A percentile compares a stretch with the other conserved stretches of the same genome.
phyloP scores from a whole-genome alignment of 2,888 invertebrate genomes.

The Acleris holmiana region DNA sequence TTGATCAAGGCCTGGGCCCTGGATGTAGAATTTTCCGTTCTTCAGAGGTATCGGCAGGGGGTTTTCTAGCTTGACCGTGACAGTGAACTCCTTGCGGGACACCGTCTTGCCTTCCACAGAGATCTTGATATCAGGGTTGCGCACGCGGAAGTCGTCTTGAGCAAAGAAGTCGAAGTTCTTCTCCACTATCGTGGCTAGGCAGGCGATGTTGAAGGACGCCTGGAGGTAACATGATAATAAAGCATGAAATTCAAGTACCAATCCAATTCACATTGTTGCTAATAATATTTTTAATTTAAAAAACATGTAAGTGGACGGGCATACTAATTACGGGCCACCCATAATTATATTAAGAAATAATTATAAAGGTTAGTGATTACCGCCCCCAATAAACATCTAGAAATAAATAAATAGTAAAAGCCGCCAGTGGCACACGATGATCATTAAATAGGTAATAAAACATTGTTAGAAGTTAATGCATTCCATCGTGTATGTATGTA shows the following conservation, averaged over 20 bases:
- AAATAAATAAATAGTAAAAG: too few species aligned
- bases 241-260: neutral
- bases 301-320: too few species aligned
- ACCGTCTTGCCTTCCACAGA: slow-evolving; percentile 83
- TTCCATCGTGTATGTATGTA: too few species aligned
- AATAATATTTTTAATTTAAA: too few species aligned
- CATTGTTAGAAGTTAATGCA: too few species aligned
- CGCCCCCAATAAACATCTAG: too few species aligned
- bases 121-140: slow-evolving; percentile 95
- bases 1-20: slow-evolving; percentile 91
- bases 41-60: slow-evolving; percentile 91
- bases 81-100: slow-evolving; percentile 79
- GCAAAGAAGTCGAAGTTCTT: slow-evolving; percentile 94
- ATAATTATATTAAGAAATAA: too few species aligned
- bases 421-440: too few species aligned
- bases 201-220: slow-evolving; percentile 93
- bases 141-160: slow-evolving; percentile 94
- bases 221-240: slow-evolving; percentile 40
- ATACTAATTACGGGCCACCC: too few species aligned
- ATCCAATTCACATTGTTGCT: too few species aligned
- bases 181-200: slow-evolving; percentile 90
- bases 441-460: too few species aligned
- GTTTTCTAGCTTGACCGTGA: slow-evolving; percentile 89
- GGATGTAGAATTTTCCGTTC: slow-evolving; percentile 91
- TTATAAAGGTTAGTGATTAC: too few species aligned